Percentiles rank a stretch among this genome's conserved stretches.
These are phyloP conservation scores for Phyllotreta cruciferae DNA, from an alignment of 2,888 invertebrate species.

Conservation along the genomic window DNA sequence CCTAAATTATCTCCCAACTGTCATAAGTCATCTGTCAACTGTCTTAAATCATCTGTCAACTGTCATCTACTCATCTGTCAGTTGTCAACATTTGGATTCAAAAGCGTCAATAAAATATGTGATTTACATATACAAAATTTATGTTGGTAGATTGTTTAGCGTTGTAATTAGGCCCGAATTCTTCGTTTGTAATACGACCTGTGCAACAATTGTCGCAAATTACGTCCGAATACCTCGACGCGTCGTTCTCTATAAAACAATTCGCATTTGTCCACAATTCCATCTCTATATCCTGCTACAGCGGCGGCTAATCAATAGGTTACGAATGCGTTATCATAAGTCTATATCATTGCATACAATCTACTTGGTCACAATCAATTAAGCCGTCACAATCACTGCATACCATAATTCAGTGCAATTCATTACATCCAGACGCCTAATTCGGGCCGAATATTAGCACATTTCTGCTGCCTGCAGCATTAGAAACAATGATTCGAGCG, in stretches of 20 bases:
- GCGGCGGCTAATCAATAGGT: conserved; percentile 30
- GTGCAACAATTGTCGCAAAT: conserved; percentile 23
- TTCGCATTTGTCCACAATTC: conserved; percentile 31
- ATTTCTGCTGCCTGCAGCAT: conserved; percentile 38
- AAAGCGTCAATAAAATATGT: too few species aligned
- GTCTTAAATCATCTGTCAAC: too few species aligned
- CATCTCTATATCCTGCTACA: conserved; percentile 3
- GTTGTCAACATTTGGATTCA: too few species aligned
- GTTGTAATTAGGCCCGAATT: not conserved
- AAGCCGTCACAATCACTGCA: conserved; percentile 39
- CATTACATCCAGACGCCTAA: conserved; percentile 42
- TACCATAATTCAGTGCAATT: conserved; percentile 48
- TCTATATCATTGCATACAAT: conserved; percentile 33
- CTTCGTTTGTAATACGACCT: not conserved
- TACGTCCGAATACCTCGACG: conserved; percentile 4
- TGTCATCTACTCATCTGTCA: too few species aligned
- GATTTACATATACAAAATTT: too few species aligned
- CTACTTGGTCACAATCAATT: conserved; percentile 34
- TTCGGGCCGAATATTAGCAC: conserved; percentile 41
- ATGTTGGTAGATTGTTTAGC: too few species aligned
- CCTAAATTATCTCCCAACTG: too few species aligned
- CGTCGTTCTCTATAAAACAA: conserved; percentile 25
- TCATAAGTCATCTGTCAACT: too few species aligned
- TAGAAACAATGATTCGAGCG: conserved; percentile 38
- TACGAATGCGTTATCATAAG: conserved; percentile 32